These are phyloP conservation scores for Odontomyia ornata DNA, from an alignment of 2,888 invertebrate species.

Conservation along the genomic window DNA sequence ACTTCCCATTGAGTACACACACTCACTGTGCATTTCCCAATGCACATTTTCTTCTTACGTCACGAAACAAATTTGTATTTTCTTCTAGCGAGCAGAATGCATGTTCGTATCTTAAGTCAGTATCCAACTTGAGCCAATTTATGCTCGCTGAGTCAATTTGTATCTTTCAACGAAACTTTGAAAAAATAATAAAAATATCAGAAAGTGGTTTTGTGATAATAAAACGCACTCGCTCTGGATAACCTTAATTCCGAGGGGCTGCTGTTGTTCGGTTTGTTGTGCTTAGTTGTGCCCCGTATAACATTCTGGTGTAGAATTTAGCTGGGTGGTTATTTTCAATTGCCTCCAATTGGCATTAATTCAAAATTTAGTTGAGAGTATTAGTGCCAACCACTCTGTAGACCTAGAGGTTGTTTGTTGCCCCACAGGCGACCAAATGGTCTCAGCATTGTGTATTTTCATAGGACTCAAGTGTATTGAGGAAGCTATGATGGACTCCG, in stretches of 20 bases:
- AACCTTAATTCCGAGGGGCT: not conserved
- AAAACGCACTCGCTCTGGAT: not conserved
- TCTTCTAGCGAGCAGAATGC: too few relatives aligned
- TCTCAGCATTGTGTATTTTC: not conserved
- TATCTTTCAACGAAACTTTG: too few relatives aligned
- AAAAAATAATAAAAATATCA: not conserved
- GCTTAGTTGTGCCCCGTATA: not conserved
- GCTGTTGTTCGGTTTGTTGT: constrained; percentile 4
- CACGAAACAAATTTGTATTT: too few relatives aligned
- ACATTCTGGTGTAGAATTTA: not conserved
- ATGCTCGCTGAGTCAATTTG: too few relatives aligned
- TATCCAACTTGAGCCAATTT: too few relatives aligned
- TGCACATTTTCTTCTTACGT: not conserved
- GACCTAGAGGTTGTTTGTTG: not conserved
- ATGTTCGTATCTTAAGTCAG: too few relatives aligned
- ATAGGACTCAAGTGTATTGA: not conserved
- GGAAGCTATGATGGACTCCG: not conserved
- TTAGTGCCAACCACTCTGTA: not conserved
- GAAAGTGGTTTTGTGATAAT: constrained; percentile 1
- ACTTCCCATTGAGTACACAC: not conserved
- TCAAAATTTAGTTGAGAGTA: constrained; percentile 44
- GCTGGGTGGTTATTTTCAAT: constrained; percentile 50
- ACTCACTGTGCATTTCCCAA: not conserved
- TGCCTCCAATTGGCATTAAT: constrained; percentile 52
- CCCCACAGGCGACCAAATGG: not conserved